Conservation (phyloP, 2,888 invertebrate species). For the Diarsia brunnea region DNA sequence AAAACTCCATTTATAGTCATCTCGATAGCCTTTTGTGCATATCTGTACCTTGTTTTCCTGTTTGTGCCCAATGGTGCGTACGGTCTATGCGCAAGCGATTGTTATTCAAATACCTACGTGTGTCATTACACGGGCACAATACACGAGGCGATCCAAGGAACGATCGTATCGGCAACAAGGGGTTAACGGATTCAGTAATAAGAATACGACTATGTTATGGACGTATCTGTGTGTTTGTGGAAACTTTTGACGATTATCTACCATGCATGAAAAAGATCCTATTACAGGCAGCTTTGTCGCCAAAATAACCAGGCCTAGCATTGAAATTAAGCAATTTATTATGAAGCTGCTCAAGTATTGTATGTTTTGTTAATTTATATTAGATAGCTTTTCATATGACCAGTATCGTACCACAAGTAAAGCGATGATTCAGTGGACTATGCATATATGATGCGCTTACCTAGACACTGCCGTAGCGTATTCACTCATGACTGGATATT, state of each 20-base stretch:
- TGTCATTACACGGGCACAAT: slow-evolving; percentile 54
- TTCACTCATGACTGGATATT: neutral
- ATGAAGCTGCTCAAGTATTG: neutral
- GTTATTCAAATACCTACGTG: slow-evolving; percentile 67
- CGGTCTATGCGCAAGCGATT: slow-evolving; percentile 53
- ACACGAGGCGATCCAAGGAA: slow-evolving; percentile 33
- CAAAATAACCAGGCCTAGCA: neutral
- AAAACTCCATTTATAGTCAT: slow-evolving; percentile 9
- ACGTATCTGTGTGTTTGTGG: neutral
- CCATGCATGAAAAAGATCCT: neutral
- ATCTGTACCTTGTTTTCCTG: slow-evolving; percentile 55
- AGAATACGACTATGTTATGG: slow-evolving; percentile 8
- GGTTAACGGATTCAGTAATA: slow-evolving; percentile 32
- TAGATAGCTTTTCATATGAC: neutral
- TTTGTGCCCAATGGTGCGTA: slow-evolving; percentile 54
- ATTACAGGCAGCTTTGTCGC: neutral
- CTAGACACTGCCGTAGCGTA: neutral
- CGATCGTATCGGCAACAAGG: slow-evolving; percentile 32
- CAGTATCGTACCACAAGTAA: rapidly evolving
- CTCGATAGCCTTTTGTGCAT: slow-evolving; percentile 20
- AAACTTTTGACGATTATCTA: slow-evolving; percentile 1
- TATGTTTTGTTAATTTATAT: neutral
- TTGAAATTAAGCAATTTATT: neutral
- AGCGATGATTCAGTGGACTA: neutral
- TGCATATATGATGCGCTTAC: neutral